Conservation (phyloP, 2,113 vertebrate genomes). For the Tiliqua scincoides region DNA sequence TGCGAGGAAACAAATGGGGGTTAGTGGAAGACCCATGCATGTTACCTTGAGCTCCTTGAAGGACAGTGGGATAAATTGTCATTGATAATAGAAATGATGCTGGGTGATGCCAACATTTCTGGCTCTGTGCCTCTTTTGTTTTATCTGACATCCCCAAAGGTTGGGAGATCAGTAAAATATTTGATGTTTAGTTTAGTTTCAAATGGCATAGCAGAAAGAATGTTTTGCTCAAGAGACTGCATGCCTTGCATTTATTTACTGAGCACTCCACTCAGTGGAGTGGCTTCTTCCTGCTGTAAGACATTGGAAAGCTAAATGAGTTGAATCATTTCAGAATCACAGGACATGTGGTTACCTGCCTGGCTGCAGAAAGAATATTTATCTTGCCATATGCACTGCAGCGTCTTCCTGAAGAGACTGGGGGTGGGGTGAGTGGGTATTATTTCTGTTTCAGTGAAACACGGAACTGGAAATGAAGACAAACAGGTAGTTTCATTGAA, state of each 20-base stretch:
- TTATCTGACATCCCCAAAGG: neutral
- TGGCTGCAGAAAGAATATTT: slow-evolving; percentile 64
- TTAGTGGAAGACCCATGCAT: too few relatives aligned
- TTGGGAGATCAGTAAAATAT: neutral
- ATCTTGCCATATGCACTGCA: slow-evolving; percentile 60
- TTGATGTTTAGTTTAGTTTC: neutral
- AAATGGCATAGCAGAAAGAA: neutral
- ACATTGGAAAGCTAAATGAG: slow-evolving; percentile 55
- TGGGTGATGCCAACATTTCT: neutral
- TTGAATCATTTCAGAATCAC: slow-evolving; percentile 68
- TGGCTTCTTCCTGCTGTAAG: slow-evolving; percentile 65
- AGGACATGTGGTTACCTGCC: slow-evolving; percentile 69
- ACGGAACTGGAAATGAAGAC: slow-evolving; percentile 30
- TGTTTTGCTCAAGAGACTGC: slow-evolving; percentile 24
- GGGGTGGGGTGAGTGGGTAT: slow-evolving; percentile 34
- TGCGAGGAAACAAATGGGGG: too few relatives aligned
- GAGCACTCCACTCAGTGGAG: slow-evolving; percentile 47
- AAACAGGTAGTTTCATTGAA: slow-evolving; percentile 10
- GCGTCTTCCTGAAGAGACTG: slow-evolving; percentile 50
- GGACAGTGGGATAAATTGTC: too few relatives aligned
- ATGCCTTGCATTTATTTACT: slow-evolving; percentile 39
- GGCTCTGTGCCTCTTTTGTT: neutral
- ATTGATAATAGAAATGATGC: too few relatives aligned
- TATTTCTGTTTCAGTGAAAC: slow-evolving; percentile 54
- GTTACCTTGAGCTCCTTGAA: too few relatives aligned